Conservation (phyloP, 2,113 vertebrate species). For the Zosterops japonicus region DNA sequence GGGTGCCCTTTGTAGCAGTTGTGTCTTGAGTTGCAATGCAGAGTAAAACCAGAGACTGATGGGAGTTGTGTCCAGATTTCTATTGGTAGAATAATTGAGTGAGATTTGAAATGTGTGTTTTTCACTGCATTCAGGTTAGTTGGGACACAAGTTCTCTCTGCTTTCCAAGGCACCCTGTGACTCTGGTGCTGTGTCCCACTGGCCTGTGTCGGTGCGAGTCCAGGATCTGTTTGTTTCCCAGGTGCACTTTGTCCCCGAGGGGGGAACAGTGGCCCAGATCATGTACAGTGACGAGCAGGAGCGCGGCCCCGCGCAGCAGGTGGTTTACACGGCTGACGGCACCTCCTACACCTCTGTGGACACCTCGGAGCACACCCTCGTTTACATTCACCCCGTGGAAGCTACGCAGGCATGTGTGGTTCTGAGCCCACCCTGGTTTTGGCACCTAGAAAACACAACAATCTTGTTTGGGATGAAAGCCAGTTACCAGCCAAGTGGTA, state of each 20-base stretch:
- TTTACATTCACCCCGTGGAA: constrained; percentile 97
- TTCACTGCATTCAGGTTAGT: neutral
- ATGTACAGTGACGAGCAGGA: constrained; percentile 92
- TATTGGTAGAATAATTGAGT: neutral
- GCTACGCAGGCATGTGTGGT: constrained; percentile 85
- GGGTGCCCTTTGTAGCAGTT: neutral
- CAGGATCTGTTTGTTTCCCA: constrained; percentile 51
- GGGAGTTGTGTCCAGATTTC: neutral
- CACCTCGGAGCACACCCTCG: constrained; percentile 92
- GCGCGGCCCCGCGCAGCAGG: constrained; percentile 84
- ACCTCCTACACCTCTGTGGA: constrained; percentile 95
- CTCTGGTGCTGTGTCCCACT: neutral
- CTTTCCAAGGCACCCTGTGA: neutral
- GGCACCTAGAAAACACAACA: neutral
- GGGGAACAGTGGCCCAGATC: constrained; percentile 89
- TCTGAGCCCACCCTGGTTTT: neutral
- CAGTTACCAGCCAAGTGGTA: neutral
- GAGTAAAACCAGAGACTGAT: neutral
- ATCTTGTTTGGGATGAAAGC: neutral
- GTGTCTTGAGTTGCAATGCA: neutral
- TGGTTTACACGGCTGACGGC: constrained; percentile 92
- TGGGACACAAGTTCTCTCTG: neutral
- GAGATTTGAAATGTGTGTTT: neutral
- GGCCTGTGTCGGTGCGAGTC: neutral
- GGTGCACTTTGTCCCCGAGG: constrained; percentile 93